Evolutionary conservation across 2,888 invertebrate species (phyloP).

Genomic region (Drosophila pullipes): DNA sequence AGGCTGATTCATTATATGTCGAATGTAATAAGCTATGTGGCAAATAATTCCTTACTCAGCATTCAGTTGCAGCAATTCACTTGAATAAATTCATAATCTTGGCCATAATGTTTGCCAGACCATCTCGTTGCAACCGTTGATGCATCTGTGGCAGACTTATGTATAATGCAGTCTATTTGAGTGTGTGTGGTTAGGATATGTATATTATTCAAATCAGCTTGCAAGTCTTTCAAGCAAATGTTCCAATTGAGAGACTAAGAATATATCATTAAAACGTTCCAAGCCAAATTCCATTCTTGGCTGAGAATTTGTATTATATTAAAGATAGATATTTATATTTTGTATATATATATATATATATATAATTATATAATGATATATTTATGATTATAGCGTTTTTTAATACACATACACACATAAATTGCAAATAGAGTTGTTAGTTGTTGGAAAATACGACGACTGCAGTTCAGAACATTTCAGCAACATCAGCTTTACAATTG

Average conservation of each 20-base stretch:
- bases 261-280: neutral
- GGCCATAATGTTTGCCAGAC: neutral
- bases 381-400: constrained; percentile 33
- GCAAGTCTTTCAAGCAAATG: neutral
- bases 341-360: neutral
- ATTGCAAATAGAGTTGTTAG: constrained; percentile 50
- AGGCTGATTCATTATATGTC: neutral
- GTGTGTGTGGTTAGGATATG: constrained; percentile 13
- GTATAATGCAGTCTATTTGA: constrained; percentile 15
- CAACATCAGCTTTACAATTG: constrained; percentile 71
- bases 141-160: constrained; percentile 34
- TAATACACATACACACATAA: constrained; percentile 80
- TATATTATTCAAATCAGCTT: neutral
- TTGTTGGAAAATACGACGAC: constrained; percentile 70
- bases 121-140: constrained; percentile 12
- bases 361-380: neutral
- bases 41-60: constrained; percentile 20
- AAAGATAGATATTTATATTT: neutral
- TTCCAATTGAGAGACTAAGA: neutral
- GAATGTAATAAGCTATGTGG: constrained; percentile 13
- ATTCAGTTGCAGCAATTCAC: constrained; percentile 47
- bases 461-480: constrained; percentile 80
- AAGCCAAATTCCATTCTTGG: neutral
- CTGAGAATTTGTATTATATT: neutral
- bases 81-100: constrained; percentile 67